Conservation (phyloP, 2,113 vertebrate species). For the Etia nguti region DNA sequence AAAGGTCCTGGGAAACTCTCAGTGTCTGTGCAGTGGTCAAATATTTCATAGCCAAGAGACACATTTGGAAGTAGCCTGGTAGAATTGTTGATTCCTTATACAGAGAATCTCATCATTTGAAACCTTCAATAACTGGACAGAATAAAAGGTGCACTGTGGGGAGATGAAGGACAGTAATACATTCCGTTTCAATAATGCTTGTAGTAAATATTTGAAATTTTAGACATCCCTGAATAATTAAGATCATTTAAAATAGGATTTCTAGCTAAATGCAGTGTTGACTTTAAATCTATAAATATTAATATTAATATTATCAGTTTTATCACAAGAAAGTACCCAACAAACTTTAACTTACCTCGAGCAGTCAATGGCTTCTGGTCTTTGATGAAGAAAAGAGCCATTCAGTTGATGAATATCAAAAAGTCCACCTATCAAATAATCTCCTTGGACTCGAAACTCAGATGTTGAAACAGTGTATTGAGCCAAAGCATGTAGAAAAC, state of each 20-base stretch:
- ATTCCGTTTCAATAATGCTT: background rate
- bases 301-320: background rate
- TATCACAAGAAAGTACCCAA: background rate
- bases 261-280: background rate
- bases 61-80: slow-evolving; percentile 76
- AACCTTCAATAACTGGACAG: slow-evolving; percentile 67
- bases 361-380: slow-evolving; percentile 53
- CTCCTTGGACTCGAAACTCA: slow-evolving; percentile 59
- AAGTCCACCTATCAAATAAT: slow-evolving; percentile 65
- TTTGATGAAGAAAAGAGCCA: background rate
- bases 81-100: slow-evolving; percentile 86
- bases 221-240: background rate
- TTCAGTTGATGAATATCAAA: slow-evolving; percentile 47
- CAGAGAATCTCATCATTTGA: slow-evolving; percentile 77
- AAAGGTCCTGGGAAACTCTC: slow-evolving; percentile 65
- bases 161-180: slow-evolving; percentile 11
- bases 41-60: slow-evolving; percentile 79
- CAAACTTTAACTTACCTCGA: slow-evolving; percentile 42
- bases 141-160: slow-evolving; percentile 46
- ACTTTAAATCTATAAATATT: background rate
- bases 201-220: background rate
- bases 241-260: background rate
- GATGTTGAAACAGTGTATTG: background rate
- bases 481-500: background rate
- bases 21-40: slow-evolving; percentile 71